A percentile compares a stretch with the other conserved stretches of the same genome.
phyloP scores from a whole-genome alignment of 2,888 invertebrate species.

The Mylabris sibirica region DNA sequence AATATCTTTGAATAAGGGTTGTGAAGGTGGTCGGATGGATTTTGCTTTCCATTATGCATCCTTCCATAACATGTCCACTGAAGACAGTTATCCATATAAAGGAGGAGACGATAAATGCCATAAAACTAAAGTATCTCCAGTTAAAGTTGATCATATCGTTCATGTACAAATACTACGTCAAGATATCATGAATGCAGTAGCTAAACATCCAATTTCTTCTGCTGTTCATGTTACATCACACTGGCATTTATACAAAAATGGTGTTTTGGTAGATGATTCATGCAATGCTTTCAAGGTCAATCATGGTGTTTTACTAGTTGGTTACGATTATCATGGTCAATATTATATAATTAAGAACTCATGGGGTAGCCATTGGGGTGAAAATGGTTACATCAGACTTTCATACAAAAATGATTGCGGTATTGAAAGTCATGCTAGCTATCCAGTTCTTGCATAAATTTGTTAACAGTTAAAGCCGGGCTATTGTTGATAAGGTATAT shows the following conservation, averaged over 20 bases:
- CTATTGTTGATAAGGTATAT: no score
- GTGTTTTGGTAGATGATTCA: constrained; percentile 78
- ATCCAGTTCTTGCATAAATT: constrained; percentile 8
- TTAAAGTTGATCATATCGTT: constrained; percentile 67
- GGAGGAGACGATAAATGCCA: constrained; percentile 41
- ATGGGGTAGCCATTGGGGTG: no score
- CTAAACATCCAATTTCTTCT: constrained; percentile 83
- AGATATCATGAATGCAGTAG: constrained; percentile 76
- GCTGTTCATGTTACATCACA: constrained; percentile 86
- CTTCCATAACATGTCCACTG: constrained; percentile 65
- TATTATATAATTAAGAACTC: no score
- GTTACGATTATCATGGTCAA: constrained; percentile 81
- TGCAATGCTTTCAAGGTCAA: constrained; percentile 73
- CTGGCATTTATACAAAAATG: constrained; percentile 83
- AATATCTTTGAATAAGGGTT: constrained; percentile 63
- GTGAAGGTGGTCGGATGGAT: constrained; percentile 64
- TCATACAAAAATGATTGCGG: constrained; percentile 12
- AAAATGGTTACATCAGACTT: no score
- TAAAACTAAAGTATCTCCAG: constrained; percentile 25
- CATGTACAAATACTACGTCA: constrained; percentile 80
- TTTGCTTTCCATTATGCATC: constrained; percentile 61
- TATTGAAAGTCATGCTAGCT: constrained; percentile 8
- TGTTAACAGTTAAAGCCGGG: no score
- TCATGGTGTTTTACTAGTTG: constrained; percentile 82
- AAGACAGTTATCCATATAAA: constrained; percentile 64